A percentile compares a stretch with the other conserved stretches of the same genome.
Conservation (phyloP, 92 coral and sea anemone genomes). For the Paramuricea clavata region DNA sequence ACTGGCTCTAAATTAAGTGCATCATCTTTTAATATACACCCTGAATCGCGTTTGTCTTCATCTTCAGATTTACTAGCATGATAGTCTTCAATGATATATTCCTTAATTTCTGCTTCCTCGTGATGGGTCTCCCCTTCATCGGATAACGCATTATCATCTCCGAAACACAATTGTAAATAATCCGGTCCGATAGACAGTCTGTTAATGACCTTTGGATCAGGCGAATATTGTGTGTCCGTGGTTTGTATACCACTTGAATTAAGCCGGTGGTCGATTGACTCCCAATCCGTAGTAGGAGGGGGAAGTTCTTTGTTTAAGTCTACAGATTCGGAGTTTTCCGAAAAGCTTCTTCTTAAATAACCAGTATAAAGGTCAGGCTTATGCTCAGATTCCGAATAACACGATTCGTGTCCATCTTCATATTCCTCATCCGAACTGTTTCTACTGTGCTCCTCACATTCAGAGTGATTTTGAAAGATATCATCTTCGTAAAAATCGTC, state of each 20-base stretch:
- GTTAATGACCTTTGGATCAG: constrained; percentile 75
- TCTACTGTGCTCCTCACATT: constrained; percentile 10
- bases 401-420: background rate
- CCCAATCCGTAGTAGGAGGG: constrained; percentile 98
- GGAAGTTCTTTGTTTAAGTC: constrained; percentile 74
- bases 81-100: constrained; percentile 78
- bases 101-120: constrained; percentile 91
- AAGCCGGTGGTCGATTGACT: constrained; percentile 90
- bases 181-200: constrained; percentile 80
- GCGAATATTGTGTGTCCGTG: constrained; percentile 72
- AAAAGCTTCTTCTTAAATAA: constrained; percentile 65
- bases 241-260: constrained; percentile 75
- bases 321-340: constrained; percentile 72
- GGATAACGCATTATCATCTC: constrained; percentile 79
- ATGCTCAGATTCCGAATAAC: background rate
- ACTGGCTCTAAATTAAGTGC: constrained; percentile 79
- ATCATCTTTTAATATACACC: constrained; percentile 93
- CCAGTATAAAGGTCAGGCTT: constrained; percentile 64
- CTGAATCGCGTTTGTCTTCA: constrained; percentile 94
- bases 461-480: constrained; percentile 23
- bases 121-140: constrained; percentile 83
- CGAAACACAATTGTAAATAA: constrained; percentile 92
- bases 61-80: constrained; percentile 69
- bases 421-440: constrained; percentile 35
- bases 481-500: constrained; percentile 58